These are phyloP conservation scores for Apamea epomidion DNA, from an alignment of 2,888 invertebrate species.

Conservation along the genomic window DNA sequence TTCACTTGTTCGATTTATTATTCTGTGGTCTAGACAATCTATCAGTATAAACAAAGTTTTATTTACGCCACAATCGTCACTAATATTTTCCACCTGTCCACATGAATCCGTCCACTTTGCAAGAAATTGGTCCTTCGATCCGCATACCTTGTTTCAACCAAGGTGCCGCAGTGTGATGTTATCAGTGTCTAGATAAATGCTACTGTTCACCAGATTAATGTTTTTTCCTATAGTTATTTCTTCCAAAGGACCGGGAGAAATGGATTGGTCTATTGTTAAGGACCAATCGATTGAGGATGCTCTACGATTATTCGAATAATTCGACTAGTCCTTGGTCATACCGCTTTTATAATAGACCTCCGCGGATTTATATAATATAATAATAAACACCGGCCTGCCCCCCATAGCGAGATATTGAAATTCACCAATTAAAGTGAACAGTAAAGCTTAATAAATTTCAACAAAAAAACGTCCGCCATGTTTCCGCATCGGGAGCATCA, in stretches of 20 bases:
- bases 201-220: constrained; percentile 40
- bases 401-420: constrained; percentile 69
- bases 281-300: constrained; percentile 28
- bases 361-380: constrained; percentile 5
- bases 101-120: constrained; percentile 43
- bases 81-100: constrained; percentile 11
- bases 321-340: neutral
- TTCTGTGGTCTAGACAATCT: neutral
- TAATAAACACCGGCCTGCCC: constrained; percentile 47
- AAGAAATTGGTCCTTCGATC: constrained; percentile 49
- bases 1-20: neutral
- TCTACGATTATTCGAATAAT: constrained; percentile 14
- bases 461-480: constrained; percentile 67
- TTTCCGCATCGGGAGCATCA: constrained; percentile 69
- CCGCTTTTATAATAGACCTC: constrained; percentile 24
- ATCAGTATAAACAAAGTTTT: constrained; percentile 16
- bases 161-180: constrained; percentile 39
- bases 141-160: constrained; percentile 32
- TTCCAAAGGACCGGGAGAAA: constrained; percentile 30
- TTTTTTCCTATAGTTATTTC: constrained; percentile 9
- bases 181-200: constrained; percentile 45
- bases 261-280: constrained; percentile 27
- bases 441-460: constrained; percentile 76
- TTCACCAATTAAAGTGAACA: constrained; percentile 76
- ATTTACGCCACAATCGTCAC: constrained; percentile 28